phyloP scores from a whole-genome alignment of 2,113 vertebrate genomes.

The Marmota monax region DNA sequence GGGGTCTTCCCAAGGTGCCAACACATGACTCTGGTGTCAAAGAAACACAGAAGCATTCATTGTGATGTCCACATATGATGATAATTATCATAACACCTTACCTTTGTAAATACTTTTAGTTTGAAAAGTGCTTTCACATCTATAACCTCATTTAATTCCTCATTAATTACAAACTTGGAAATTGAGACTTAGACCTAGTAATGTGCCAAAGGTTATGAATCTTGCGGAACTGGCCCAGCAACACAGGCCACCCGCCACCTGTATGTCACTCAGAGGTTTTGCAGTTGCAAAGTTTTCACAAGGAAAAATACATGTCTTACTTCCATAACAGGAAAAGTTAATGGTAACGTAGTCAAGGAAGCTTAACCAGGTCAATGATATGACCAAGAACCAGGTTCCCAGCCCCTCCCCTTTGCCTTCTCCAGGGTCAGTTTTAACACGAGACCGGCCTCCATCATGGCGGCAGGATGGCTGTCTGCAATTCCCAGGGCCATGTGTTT shows the following conservation, averaged over 20 bases:
- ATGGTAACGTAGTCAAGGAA: neutral
- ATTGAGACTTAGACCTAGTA: neutral
- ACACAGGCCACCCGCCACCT: neutral
- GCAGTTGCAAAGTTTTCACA: neutral
- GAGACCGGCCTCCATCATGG: neutral
- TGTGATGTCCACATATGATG: neutral
- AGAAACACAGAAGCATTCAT: conserved; percentile 51
- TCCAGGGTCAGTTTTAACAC: neutral
- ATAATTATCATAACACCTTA: conserved; percentile 31
- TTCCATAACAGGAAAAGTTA: neutral
- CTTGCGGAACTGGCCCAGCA: conserved; percentile 14
- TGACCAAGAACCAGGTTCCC: neutral
- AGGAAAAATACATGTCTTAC: neutral
- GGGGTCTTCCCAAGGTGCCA: neutral
- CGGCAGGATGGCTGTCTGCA: neutral
- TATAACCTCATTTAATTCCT: conserved; percentile 53
- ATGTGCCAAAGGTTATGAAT: conserved; percentile 6
- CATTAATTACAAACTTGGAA: conserved; percentile 27
- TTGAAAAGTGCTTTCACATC: conserved; percentile 27
- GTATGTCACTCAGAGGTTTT: neutral
- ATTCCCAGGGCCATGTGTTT: neutral
- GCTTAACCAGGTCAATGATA: neutral
- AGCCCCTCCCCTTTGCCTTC: neutral
- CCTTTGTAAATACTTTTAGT: conserved; percentile 35
- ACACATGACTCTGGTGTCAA: neutral